Percentiles rank a stretch among this genome's conserved stretches.
Conservation (phyloP, 2,797 vertebrate genomes). For the Spinibarbus caldwelli region DNA sequence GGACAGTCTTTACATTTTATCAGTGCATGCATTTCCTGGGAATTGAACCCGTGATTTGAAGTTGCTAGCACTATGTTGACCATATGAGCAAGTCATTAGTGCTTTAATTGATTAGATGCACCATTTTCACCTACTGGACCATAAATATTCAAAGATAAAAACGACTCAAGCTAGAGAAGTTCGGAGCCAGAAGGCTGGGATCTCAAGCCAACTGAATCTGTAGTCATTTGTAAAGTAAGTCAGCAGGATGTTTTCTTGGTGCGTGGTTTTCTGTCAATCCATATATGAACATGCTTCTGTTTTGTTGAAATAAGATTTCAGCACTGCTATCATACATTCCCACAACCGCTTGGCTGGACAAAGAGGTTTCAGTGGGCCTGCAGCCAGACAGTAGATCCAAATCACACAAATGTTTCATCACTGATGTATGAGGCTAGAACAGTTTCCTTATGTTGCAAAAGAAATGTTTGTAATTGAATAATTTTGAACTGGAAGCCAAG, state of each 20-base stretch:
- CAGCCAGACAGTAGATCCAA: slow-evolving; percentile 40
- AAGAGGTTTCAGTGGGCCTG: slow-evolving; percentile 6
- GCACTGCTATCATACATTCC: not conserved
- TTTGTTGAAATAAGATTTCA: not conserved
- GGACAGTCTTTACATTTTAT: not conserved
- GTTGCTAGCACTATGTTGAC: not conserved
- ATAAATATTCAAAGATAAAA: not conserved
- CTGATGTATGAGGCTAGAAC: slow-evolving; percentile 21
- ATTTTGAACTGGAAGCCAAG: not conserved
- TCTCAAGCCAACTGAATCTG: not conserved
- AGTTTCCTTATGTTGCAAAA: not conserved
- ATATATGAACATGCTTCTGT: not conserved
- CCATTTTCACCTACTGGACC: not conserved
- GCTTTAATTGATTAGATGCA: not conserved
- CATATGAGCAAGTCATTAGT: too few relatives aligned
- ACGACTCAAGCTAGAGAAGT: not conserved
- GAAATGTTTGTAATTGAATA: not conserved
- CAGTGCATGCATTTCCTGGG: not conserved
- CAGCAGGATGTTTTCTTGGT: not conserved
- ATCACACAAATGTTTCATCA: slow-evolving; percentile 45
- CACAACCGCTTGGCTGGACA: slow-evolving; percentile 33
- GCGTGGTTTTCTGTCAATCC: not conserved
- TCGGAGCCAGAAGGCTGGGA: not conserved
- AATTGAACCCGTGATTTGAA: not conserved
- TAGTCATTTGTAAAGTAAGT: not conserved